Base-by-base conservation (phyloP, 1,140 invertebrate genomes). In the Brachionus rubens region DNA sequence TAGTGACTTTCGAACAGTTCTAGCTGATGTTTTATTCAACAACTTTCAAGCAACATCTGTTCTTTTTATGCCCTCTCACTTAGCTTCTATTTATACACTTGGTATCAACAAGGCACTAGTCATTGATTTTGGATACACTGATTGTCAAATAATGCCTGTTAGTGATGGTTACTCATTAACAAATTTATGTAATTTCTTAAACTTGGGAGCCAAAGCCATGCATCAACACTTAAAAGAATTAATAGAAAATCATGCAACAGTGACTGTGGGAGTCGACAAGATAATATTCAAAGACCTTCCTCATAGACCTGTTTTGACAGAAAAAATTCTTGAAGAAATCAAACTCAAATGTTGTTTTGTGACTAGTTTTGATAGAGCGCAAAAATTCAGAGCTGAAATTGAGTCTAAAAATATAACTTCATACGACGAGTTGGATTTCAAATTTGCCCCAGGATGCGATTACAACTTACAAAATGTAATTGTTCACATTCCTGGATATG, bases 11-110 rank as follows among this genome's bases (percentile, higher is more conserved):
- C 86, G 92, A 79, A 90, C 96, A 79, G 91, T 90, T 0, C 83
- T 98, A 1, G 93, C 93, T 0, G 92, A 91, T 85, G 93, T 96
- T 14, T 86, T 98, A 9, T 98, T 94, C 81, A 87, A 88, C 48
- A 93, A 97, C 83, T 97, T 91, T 87, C 93, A 96, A 88, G 92
- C 90, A 43, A 86, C 88, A 0, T 89, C 89, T 1, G 82, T 91
- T 26, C 78, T 91, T 75, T 90, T 91, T 82, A 86, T 90, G 2
- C 91, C 92, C 7, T 88, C 88, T 33, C 92, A 94, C 85, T 85
- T 94, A 28, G 89, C 91, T n/a, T 86, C 90, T 5, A 84, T 93
- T 1, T 88, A 90, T 52, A 90, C 91, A 3, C 85, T 94, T 52
- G 92, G 90, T 16, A 85, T 89, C 7, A 88, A 88, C 72, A 91